phyloP scores from a whole-genome alignment of 2,888 invertebrate genomes.

The Sericinus montela region DNA sequence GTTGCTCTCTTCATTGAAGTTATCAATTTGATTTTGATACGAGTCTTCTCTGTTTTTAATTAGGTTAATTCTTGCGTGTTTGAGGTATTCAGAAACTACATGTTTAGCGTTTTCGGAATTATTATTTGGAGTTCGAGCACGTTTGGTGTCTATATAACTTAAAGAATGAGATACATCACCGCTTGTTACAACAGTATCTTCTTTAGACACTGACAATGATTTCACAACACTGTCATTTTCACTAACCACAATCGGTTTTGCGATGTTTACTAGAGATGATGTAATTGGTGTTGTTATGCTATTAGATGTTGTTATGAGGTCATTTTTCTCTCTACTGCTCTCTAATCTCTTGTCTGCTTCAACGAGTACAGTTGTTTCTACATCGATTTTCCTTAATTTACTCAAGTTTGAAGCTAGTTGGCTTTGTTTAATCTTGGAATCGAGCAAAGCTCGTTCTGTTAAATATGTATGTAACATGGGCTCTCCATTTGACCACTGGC shows the following conservation, averaged over 20 bases:
- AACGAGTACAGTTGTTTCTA: slow-evolving; percentile 45
- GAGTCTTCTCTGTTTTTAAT: slow-evolving; percentile 61
- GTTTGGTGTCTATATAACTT: slow-evolving; percentile 39
- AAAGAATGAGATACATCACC: slow-evolving; percentile 30
- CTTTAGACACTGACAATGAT: slow-evolving; percentile 32
- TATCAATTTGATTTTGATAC: slow-evolving; percentile 47
- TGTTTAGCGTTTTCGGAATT: slow-evolving; percentile 80
- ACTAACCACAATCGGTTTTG: slow-evolving; percentile 30
- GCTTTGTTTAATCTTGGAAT: slow-evolving; percentile 85
- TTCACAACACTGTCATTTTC: slow-evolving; percentile 33
- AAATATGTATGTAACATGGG: slow-evolving; percentile 85
- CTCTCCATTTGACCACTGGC: slow-evolving; percentile 80
- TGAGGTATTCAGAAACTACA: slow-evolving; percentile 83
- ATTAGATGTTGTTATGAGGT: slow-evolving; percentile 27
- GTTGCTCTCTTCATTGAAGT: slow-evolving; percentile 45
- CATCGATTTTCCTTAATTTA: slow-evolving; percentile 57
- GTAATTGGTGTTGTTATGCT: slow-evolving; percentile 12
- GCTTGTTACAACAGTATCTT: slow-evolving; percentile 32
- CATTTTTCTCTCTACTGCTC: slow-evolving; percentile 19
- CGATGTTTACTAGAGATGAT: slow-evolving; percentile 16
- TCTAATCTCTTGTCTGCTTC: slow-evolving; percentile 36
- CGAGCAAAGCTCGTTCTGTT: slow-evolving; percentile 84
- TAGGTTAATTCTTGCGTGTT: slow-evolving; percentile 76
- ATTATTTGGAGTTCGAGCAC: slow-evolving; percentile 39
- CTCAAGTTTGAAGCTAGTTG: slow-evolving; percentile 66